Percentiles rank a stretch among this genome's conserved stretches.
Conservation (phyloP, 1,140 invertebrate genomes). For the Leptonema lineaticorne region DNA sequence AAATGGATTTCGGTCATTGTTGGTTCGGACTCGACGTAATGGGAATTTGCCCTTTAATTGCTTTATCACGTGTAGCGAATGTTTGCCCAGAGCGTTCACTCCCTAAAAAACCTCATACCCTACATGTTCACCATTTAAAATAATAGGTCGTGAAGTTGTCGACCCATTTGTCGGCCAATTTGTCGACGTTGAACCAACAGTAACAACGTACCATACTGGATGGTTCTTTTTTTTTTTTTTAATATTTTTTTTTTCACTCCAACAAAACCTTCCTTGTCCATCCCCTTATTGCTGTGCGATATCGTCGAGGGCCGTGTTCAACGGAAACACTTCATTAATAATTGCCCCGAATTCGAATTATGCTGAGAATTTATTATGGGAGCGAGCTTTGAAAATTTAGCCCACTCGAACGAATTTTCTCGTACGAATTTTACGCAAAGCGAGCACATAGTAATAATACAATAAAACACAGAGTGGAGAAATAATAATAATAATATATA, state of each 20-base stretch:
- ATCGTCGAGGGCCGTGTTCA: neutral
- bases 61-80: slow-evolving; percentile 29
- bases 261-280: too few species aligned
- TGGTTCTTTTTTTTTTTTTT: slow-evolving; percentile 2
- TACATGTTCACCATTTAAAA: slow-evolving; percentile 16
- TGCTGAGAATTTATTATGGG: slow-evolving; percentile 6
- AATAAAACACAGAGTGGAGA: too few species aligned
- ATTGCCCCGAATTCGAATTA: slow-evolving; percentile 8
- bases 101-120: too few species aligned
- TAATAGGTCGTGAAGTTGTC: slow-evolving; percentile 28
- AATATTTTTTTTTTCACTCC: too few species aligned
- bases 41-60: slow-evolving; percentile 28
- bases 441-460: too few species aligned
- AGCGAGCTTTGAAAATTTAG: neutral
- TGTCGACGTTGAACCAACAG: slow-evolving; percentile 13
- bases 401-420: too few species aligned
- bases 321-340: slow-evolving; percentile 16
- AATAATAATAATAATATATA: too few species aligned
- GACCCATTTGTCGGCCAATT: slow-evolving; percentile 25
- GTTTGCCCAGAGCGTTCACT: too few species aligned
- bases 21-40: slow-evolving; percentile 11
- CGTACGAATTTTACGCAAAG: too few species aligned
- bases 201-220: too few species aligned
- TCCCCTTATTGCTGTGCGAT: neutral
- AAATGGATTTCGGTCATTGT: neutral